Evolutionary conservation across 2,888 invertebrate species (phyloP), one percentile per base, ranked within the genome.

Genomic region (Cotesia congregata): DNA sequence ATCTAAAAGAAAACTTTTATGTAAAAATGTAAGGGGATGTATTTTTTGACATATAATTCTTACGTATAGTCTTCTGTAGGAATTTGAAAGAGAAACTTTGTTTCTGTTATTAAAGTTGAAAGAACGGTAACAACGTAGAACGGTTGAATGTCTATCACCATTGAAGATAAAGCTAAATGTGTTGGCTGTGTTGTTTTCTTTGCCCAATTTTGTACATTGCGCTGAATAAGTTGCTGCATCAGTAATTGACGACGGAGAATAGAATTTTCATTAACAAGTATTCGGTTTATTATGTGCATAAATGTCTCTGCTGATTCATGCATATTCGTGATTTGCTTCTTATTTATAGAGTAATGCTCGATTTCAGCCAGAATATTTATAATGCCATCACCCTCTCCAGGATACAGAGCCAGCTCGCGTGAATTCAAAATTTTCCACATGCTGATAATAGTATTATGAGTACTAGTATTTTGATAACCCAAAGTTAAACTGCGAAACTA

Each of bases 381-480:
- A 0, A 94, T 91, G 17, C 92, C 90, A 78, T 93, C 92, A 0
- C 94, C 94, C 84, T 93, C 94, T 0, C 94, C 94, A 0, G 94
- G 94, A 81, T 91, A 90, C 62, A 93, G 90, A 0, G 91, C 88
- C 6, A 90, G 88, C 40, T 82, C 77, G 5, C 91, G 90, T 0
- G 90, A 90, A 0, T 90, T 90, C 6, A 94, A 87, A 41, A 92
- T 91, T 1, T 91, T 89, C 74, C 92, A 91, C 82, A 93, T 92
- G 67, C 91, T 91, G 3, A 89, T 90, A 12, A 93, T 90, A 1
- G 93, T 92, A 15, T 77, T 67, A 2, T 17, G 20, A 79, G 90
- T 88, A 0, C 91, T 91, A n/a, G 90, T 91, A 88, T 92, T 92
- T 17, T 93, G 92, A 84, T 93, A 94, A 4, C 94, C 95, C 81